A percentile compares a stretch with the other conserved stretches of the same genome.
These are phyloP conservation scores for Lophochroa leadbeateri DNA, from an alignment of 2,113 vertebrate species.

Conservation along the genomic window DNA sequence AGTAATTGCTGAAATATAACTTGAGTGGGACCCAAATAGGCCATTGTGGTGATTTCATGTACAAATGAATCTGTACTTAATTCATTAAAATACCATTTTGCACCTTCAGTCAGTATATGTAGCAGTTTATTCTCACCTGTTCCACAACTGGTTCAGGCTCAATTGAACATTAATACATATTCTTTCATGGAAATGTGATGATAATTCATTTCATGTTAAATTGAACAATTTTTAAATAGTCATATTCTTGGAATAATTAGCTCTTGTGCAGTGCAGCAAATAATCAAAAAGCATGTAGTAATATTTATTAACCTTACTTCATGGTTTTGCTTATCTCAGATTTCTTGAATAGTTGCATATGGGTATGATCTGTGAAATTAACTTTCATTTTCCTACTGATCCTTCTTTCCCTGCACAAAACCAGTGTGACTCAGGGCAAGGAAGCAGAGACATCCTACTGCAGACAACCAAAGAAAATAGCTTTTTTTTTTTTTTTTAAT, in stretches of 20 bases:
- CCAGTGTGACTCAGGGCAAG: background rate
- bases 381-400: background rate
- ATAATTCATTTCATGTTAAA: slow-evolving; percentile 70
- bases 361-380: slow-evolving; percentile 26
- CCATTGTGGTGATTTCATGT: slow-evolving; percentile 33
- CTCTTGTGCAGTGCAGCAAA: slow-evolving; percentile 11
- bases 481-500: background rate
- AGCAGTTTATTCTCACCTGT: slow-evolving; percentile 72
- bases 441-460: background rate
- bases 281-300: background rate
- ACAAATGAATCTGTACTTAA: slow-evolving; percentile 65
- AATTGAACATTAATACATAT: slow-evolving; percentile 69
- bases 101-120: slow-evolving; percentile 45
- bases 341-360: slow-evolving; percentile 19
- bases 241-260: slow-evolving; percentile 21
- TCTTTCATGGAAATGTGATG: slow-evolving; percentile 48
- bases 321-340: background rate
- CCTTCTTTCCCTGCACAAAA: background rate
- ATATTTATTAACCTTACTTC: slow-evolving; percentile 31
- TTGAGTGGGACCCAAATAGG: slow-evolving; percentile 56
- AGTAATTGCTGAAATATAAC: slow-evolving; percentile 56
- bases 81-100: slow-evolving; percentile 70
- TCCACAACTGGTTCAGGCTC: slow-evolving; percentile 57
- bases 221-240: slow-evolving; percentile 62
- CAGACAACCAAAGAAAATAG: background rate